Evolutionary conservation across 37 sponge, comb jelly and placozoan species (phyloP), one percentile per base, ranked within the genome.

Genomic region (Halichondria panicea): DNA sequence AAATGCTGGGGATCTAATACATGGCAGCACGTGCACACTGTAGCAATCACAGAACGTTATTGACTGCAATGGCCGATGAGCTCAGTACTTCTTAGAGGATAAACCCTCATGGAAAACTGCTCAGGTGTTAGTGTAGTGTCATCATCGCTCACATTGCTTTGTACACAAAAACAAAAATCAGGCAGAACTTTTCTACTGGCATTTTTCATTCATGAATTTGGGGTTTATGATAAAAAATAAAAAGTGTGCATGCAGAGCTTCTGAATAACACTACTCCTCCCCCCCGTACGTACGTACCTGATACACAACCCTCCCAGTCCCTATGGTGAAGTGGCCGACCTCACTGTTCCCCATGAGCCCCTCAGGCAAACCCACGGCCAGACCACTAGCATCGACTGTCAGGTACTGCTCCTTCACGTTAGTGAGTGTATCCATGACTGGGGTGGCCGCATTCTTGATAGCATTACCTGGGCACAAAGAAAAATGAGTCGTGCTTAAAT

Each of bases 331-430:
- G 72, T 97, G 97, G 28, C 97, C 97, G 25, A 97, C 97, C 74
- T 97, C 97, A 62, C 94, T 94, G 79, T 97, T 97, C n/a, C 97
- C 97, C 97, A 97, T 97, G 53, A 97, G 65, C 0, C 97, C 97
- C 28, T 72, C 89, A 44, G 97, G 97, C 27, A 97, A 83, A 32
- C 97, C 97, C 55, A 93, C 94, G 30, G 97, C 75, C 15, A 88
- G 73, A 15, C 97, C 97, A 45, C 85, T 84, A 42, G 97, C 97
- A 55, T 88, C 92, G 38, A 97, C 79, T 25, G 91, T 89, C 48
- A 84, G 36, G 68, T 75, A 81, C 60, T 84, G 54, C 13, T 78
- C 81, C 37, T 83, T 69, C n/a, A 66, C 68, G 36, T 74, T 38
- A 24, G 83, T 70, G 43, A 97, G 92, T 30, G 48, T 76, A 46